Percentiles rank a stretch among this genome's conserved stretches.
These are phyloP conservation scores for Caprella mutica DNA, from an alignment of 2,888 invertebrate species.

Conservation along the genomic window DNA sequence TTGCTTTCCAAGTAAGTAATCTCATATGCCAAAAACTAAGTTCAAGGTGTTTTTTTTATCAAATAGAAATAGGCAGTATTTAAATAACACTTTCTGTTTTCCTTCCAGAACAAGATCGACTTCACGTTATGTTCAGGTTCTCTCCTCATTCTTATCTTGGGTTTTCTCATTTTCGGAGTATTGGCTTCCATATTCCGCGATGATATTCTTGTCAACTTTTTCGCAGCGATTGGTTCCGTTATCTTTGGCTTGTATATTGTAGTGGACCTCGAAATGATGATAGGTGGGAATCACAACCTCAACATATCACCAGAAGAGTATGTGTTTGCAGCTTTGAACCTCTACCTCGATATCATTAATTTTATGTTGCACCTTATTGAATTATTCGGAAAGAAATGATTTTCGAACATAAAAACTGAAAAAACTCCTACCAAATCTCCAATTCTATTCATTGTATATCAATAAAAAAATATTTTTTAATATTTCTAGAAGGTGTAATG, in stretches of 20 bases:
- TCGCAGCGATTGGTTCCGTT: conserved; percentile 66
- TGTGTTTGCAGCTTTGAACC: conserved; percentile 69
- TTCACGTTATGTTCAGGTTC: conserved; percentile 68
- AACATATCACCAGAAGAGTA: conserved; percentile 70
- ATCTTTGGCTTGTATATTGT: conserved; percentile 71
- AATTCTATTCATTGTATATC: no score
- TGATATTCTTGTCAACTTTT: conserved; percentile 55
- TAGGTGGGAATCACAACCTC: conserved; percentile 36
- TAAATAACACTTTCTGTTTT: no score
- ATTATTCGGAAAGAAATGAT: conserved; percentile 52
- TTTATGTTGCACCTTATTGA: conserved; percentile 68
- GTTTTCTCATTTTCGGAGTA: conserved; percentile 68
- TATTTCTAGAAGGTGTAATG: no score
- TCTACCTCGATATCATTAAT: conserved; percentile 79
- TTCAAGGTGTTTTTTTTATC: no score
- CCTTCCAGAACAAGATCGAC: conserved; percentile 76
- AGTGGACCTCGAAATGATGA: conserved; percentile 61
- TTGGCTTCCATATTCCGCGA: conserved; percentile 51
- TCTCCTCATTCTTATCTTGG: conserved; percentile 59
- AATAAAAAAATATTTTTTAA: no score
- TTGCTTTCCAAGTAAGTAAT: conserved; percentile 68
- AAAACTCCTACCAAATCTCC: no score
- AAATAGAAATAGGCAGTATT: no score
- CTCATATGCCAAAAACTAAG: no score
- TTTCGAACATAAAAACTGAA: no score